Percentiles rank a stretch among this genome's conserved stretches.
Conservation (phyloP, 2,888 invertebrate genomes). For the Archaeoteleia sp. region DNA sequence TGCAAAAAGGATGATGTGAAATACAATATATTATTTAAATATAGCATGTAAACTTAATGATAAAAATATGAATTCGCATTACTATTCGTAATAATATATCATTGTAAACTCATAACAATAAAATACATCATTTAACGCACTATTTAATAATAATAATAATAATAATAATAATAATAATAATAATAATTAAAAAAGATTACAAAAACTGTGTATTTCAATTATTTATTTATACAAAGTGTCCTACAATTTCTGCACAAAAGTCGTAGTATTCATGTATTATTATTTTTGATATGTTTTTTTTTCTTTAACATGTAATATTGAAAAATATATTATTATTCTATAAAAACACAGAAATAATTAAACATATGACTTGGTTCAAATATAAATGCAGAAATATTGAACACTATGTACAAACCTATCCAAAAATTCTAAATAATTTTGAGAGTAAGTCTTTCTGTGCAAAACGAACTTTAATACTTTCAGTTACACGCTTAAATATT, state of each 20-base stretch:
- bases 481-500: constrained; percentile 33
- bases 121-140: constrained; percentile 51
- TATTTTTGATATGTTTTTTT: no score
- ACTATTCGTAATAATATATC: constrained; percentile 48
- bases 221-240: constrained; percentile 24
- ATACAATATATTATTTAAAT: constrained; percentile 69
- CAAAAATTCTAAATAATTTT: constrained; percentile 27
- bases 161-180: not conserved
- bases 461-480: constrained; percentile 38
- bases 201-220: constrained; percentile 25
- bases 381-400: constrained; percentile 9
- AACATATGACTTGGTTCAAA: no score
- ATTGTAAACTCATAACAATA: constrained; percentile 59
- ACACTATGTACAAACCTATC: constrained; percentile 15
- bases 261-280: not conserved
- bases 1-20: constrained; percentile 66
- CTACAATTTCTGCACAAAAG: constrained; percentile 1
- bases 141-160: constrained; percentile 13
- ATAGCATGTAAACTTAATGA: constrained; percentile 68
- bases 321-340: no score
- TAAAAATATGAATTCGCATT: constrained; percentile 63
- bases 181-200: constrained; percentile 26
- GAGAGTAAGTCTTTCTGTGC: constrained; percentile 52
- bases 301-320: no score
- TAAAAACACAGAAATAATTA: no score